Percentiles rank a stretch among this genome's conserved stretches.
phyloP scores from a whole-genome alignment of 2,113 vertebrate species.

The Caranx melampygus region DNA sequence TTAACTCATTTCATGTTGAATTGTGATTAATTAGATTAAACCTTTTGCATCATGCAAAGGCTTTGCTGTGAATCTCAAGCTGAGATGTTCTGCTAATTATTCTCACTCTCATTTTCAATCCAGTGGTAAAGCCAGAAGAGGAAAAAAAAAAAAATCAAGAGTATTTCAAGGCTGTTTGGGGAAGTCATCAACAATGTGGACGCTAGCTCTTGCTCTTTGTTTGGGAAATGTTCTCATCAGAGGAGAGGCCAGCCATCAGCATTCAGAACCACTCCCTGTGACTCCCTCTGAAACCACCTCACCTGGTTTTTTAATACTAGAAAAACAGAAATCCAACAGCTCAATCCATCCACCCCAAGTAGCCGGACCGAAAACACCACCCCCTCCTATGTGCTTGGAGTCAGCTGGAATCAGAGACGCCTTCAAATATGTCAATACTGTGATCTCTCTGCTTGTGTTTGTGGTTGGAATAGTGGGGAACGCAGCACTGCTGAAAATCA shows the following conservation, averaged over 20 bases:
- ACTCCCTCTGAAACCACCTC: slow-evolving; percentile 51
- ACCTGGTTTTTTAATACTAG: slow-evolving; percentile 42
- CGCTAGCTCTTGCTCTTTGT: slow-evolving; percentile 62
- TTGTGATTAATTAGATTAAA: slow-evolving; percentile 56
- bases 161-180: slow-evolving; percentile 41
- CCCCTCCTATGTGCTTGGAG: slow-evolving; percentile 82
- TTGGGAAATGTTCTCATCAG: slow-evolving; percentile 61
- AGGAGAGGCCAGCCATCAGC: slow-evolving; percentile 58
- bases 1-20: slow-evolving; percentile 30
- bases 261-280: slow-evolving; percentile 46
- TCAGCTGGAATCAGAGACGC: slow-evolving; percentile 84
- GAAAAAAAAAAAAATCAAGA: background rate
- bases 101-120: slow-evolving; percentile 56
- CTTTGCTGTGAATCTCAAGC: slow-evolving; percentile 43
- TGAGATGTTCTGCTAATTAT: slow-evolving; percentile 60
- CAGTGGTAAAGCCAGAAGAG: slow-evolving; percentile 16
- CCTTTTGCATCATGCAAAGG: slow-evolving; percentile 32
- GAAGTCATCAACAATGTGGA: slow-evolving; percentile 72
- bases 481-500: slow-evolving; percentile 88
- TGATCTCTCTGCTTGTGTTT: slow-evolving; percentile 89
- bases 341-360: slow-evolving; percentile 52
- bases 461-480: slow-evolving; percentile 91
- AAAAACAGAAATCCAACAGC: slow-evolving; percentile 59
- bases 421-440: slow-evolving; percentile 92
- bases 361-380: slow-evolving; percentile 56